These are phyloP conservation scores for human DNA, from an alignment of 2,113 vertebrate genomes.

Conservation along the genomic window DNA sequence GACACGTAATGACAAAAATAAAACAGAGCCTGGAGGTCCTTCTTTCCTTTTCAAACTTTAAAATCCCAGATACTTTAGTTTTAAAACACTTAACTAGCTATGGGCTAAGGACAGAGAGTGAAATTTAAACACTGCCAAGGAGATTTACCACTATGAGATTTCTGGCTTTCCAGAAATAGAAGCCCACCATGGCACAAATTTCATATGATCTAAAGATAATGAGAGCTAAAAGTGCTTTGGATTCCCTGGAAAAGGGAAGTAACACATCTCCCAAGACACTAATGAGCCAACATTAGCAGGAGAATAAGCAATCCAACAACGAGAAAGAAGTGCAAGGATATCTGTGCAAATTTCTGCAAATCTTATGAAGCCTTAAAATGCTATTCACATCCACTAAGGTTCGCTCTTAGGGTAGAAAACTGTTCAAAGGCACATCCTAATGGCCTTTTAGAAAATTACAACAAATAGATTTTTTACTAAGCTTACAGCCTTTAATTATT, in stretches of 20 bases:
- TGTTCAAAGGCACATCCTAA: slow-evolving; percentile 47
- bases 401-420: slow-evolving; percentile 39
- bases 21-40: background rate
- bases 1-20: background rate
- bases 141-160: slow-evolving; percentile 18
- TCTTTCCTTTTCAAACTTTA: background rate
- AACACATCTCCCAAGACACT: background rate
- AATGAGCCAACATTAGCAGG: background rate
- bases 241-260: background rate
- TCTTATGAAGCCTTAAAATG: background rate
- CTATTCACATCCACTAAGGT: background rate
- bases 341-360: slow-evolving; percentile 36
- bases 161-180: slow-evolving; percentile 7
- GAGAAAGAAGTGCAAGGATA: background rate
- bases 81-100: background rate
- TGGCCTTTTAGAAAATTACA: slow-evolving; percentile 54
- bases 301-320: background rate
- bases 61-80: background rate
- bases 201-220: background rate
- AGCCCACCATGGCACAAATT: background rate
- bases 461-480: slow-evolving; percentile 52
- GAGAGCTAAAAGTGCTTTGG: background rate
- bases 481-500: slow-evolving; percentile 44
- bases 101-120: background rate
- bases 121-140: slow-evolving; percentile 4